Base-by-base conservation (phyloP, 1,140 invertebrate species). In the Physella acuta region DNA sequence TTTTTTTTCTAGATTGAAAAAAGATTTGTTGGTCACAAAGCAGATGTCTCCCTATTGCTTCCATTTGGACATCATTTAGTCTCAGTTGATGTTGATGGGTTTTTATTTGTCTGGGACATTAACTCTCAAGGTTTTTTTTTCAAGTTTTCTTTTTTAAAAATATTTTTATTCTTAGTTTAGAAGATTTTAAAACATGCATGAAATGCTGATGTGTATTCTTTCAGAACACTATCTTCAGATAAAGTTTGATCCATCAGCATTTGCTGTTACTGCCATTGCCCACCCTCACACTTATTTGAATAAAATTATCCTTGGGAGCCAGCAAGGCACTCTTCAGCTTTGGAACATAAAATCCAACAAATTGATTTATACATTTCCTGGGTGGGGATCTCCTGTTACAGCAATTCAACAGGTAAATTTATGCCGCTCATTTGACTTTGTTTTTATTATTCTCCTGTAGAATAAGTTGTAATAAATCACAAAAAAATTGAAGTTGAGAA, bases 251-350 rank as follows among this genome's bases (percentile, higher is more conserved):
- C 86, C 88, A n/a, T 82, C 88, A 0, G 82, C 83, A 20, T 97
- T 97, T 81, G 86, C 90, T 77, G 90, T 97, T 16, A 90, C 92
- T 0, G 87, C 91, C 0, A 72, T 97, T 1, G 86, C 92, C 58
- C 96, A 99, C 88, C 96, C 95, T 1, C 90, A 88, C 55, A 95
- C 95, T 0, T 99, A 98, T 80, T 82, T 95, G 1, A 98, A 99
- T 82, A 99, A 98, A 87, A 89, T 98, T 58, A 82, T 99, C n/a
- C 84, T 99, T 58, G 96, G 92, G 17, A 96, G 94, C 76, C 87
- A 90, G 63, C 93, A 98, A 84, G 97, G 96, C 0, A 82, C 87
- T 44, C 73, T 99, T 69, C 93, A 97, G 76, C 83, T 98, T 56
- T 95, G 94, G 93, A 99, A 98, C 86, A 85, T 98, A 3, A 91